Base-by-base conservation (phyloP, 2,797 vertebrate genomes). In the Muraenolepis orangiensis region DNA sequence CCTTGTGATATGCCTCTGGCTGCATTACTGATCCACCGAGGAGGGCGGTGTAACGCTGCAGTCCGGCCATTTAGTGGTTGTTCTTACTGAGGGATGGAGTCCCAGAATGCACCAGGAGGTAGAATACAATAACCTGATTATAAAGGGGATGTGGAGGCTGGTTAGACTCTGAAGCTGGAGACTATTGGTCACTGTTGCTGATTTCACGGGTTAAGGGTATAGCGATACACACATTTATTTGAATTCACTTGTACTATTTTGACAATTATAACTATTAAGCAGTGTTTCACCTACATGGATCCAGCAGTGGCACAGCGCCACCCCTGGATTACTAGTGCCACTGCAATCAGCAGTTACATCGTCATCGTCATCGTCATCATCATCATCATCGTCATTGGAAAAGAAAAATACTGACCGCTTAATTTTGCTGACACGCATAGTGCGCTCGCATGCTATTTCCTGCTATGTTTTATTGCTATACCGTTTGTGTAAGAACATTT, bases 1-100 rank as follows among this genome's bases (percentile, higher is more conserved):
- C 76, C 72, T 3, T 28, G 61, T 78, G 74, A 88, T 82, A 68
- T 72, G 66, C 70, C 32, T 42, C 38, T 32, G 16, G 46, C 72
- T 42, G n/a, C 73, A 30, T 74, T 82, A 81, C 79, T 79, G 78
- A 78, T 14, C 28, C 28, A 68, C n/a, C n/a, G 70, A 71, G 40
- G 40, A 69, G 70, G 72, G 73, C 11, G 69, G 75, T 69, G n/a
- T 88, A 64, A 64, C 40, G 64, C 84, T 74, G 72, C 76, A 82
- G 66, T 74, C 73, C 67, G 73, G 66, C 81, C 76, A 69, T 46
- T 64, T 51, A 7, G 16, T 69, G 46, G 29, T 13, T 69, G 13
- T 1, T 38, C 7, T 42, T 67, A 18, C 36, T 70, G 6, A 66
- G 69, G 75, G 75, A 74, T 74, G 69, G 42, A 51, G 29, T 29